Evolutionary conservation across 2,113 vertebrate genomes (phyloP), one percentile per base, ranked within the genome.

Genomic region (Phoxinus phoxinus): DNA sequence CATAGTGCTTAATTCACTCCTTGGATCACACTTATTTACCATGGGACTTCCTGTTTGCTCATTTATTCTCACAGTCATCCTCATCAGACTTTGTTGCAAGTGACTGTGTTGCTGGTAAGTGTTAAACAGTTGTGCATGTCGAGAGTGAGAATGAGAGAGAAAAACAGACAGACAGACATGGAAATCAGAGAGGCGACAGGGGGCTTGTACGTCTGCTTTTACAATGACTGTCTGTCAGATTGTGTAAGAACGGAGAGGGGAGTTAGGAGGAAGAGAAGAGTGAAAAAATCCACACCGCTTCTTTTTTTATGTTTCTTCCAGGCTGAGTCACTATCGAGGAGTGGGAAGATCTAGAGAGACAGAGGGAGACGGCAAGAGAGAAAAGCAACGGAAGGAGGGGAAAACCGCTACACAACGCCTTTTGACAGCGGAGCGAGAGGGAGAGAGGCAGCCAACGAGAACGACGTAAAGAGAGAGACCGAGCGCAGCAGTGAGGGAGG

Each of bases 261-360:
- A 81, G 82, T 89, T 65, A 76, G 92, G 86, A 88, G 9, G 56
- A 86, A 25, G 63, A 88, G 41, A 83, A 88, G 90, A 61, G 46
- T 76, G 85, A 90, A 87, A 87, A 92, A 90, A 95, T 92, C 91
- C 91, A 93, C 94, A 92, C 93, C 93, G 89, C 94, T 95, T 94
- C 89, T 92, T 95, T 95, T 90, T 95, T 88, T 86, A 94, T 89
- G 82, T 87, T 83, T 88, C 91, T 96, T 95, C 93, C 94, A 98
- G 97, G 95, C 96, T 98, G 96, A 98, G 95, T 97, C 97, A 97
- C 96, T 95, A 89, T 93, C 95, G 93, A 94, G 95, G 95, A 96
- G 93, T 95, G 95, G 95, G 95, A 97, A 96, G 96, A 95, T 94
- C 95, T 93, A 88, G 90, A 88, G 90, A 91, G 89, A 88, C 86